Evolutionary conservation across 2,888 invertebrate genomes (phyloP).

Genomic region (Petrophora chlorosata): DNA sequence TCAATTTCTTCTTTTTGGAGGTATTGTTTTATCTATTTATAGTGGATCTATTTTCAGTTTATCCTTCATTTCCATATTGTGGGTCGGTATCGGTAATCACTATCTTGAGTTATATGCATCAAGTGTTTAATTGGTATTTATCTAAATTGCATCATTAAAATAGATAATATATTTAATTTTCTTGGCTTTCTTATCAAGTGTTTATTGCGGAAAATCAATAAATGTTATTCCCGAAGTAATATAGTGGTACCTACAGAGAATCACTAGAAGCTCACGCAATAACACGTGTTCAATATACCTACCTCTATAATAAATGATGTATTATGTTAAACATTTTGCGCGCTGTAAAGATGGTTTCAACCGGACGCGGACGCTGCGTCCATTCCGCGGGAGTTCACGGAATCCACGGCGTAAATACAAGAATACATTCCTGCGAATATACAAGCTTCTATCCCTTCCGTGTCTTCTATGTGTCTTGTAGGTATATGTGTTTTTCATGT

Average conservation of each 20-base stretch:
- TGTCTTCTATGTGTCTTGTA: background rate
- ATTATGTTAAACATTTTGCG: background rate
- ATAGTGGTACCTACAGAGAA: too few relatives aligned
- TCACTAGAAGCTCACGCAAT: too few relatives aligned
- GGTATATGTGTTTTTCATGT: background rate
- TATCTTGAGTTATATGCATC: background rate
- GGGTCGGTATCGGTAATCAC: constrained; percentile 4
- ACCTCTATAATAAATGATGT: too few relatives aligned
- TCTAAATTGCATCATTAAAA: constrained; percentile 6
- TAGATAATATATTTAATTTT: too few relatives aligned
- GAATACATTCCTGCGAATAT: constrained; percentile 19
- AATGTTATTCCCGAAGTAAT: too few relatives aligned
- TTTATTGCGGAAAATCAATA: background rate
- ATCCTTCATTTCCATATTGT: constrained; percentile 18
- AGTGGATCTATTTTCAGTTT: constrained; percentile 18
- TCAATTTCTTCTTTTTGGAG: constrained; percentile 15
- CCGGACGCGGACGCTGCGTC: constrained; percentile 3
- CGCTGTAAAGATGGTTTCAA: background rate
- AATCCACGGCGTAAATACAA: constrained; percentile 14
- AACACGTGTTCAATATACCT: too few relatives aligned
- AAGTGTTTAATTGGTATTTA: background rate
- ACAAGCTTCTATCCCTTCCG: background rate
- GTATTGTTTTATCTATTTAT: constrained; percentile 25
- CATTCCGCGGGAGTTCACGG: constrained; percentile 5
- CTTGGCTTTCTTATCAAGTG: constrained; percentile 3